Evolutionary conservation across 1,140 invertebrate genomes (phyloP).

Genomic region (Metaphire vulgaris): DNA sequence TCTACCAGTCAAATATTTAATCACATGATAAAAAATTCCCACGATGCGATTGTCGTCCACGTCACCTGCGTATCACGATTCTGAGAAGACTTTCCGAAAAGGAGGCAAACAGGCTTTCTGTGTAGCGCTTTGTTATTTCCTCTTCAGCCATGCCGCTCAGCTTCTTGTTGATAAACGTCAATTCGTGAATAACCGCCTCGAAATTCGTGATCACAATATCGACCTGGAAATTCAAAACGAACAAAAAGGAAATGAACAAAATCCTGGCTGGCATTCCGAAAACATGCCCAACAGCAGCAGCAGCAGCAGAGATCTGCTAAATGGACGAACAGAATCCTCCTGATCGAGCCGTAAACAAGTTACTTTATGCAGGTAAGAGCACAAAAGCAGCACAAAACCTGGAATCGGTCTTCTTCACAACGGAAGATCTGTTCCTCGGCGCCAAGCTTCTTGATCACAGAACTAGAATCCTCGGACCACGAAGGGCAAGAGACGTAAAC

Average conservation of each 20-base stretch:
- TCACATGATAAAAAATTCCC: too few relatives aligned
- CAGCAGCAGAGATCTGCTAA: too few relatives aligned
- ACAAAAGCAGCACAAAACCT: too few relatives aligned
- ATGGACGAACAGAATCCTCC: too few relatives aligned
- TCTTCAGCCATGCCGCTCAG: not conserved
- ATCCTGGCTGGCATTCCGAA: too few relatives aligned
- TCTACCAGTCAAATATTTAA: too few relatives aligned
- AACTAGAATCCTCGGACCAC: constrained; percentile 97
- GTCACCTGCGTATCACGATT: not conserved
- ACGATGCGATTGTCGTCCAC: too few relatives aligned
- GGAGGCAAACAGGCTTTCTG: not conserved
- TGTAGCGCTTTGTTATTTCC: not conserved
- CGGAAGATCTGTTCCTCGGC: constrained; percentile 97
- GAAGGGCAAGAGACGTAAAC: constrained; percentile 98
- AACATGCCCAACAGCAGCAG: too few relatives aligned
- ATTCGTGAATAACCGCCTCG: not conserved
- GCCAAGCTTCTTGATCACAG: constrained; percentile 92
- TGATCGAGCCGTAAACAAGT: too few relatives aligned
- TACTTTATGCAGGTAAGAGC: too few relatives aligned
- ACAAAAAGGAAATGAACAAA: too few relatives aligned
- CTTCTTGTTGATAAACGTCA: not conserved
- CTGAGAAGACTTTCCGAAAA: not conserved
- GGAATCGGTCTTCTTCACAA: constrained; percentile 90
- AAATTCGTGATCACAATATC: not conserved
- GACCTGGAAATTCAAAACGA: too few relatives aligned